These are phyloP conservation scores for Mormyrus iriodes DNA, from an alignment of 2,113 vertebrate genomes.

Conservation along the genomic window DNA sequence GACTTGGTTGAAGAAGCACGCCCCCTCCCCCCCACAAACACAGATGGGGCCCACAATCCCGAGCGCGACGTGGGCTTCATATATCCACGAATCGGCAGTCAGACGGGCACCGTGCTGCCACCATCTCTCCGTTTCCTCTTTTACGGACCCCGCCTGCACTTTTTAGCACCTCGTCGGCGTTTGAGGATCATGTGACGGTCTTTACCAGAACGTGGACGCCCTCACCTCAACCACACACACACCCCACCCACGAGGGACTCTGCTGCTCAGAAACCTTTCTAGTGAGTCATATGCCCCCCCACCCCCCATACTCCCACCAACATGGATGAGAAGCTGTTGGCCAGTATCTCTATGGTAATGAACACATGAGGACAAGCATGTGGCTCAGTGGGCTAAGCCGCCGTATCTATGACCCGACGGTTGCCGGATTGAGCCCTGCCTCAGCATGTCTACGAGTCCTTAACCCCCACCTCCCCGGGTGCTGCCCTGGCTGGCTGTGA, in stretches of 20 bases:
- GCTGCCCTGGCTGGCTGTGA: too few relatives aligned
- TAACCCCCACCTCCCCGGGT: too few relatives aligned
- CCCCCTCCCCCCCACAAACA: neutral
- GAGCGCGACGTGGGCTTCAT: neutral
- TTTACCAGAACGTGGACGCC: neutral
- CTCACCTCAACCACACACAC: neutral
- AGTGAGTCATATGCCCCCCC: neutral
- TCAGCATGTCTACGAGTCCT: too few relatives aligned
- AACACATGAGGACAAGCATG: neutral
- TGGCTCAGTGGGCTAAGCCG: too few relatives aligned
- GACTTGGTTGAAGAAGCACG: neutral
- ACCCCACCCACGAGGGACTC: neutral
- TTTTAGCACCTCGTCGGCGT: too few relatives aligned
- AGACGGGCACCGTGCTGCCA: too few relatives aligned
- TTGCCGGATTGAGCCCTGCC: too few relatives aligned
- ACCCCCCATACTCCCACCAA: neutral
- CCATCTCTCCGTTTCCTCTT: too few relatives aligned
- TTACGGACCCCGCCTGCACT: too few relatives aligned
- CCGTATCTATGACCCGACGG: too few relatives aligned
- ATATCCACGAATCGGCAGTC: neutral
- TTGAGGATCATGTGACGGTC: neutral
- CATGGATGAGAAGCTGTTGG: neutral
- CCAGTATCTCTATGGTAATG: neutral
- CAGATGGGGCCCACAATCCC: neutral
- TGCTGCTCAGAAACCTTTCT: neutral